Percentiles rank a stretch among this genome's conserved stretches.
Evolutionary conservation across 2,113 vertebrate species (phyloP).

Genomic region (Taurulus bubalis): DNA sequence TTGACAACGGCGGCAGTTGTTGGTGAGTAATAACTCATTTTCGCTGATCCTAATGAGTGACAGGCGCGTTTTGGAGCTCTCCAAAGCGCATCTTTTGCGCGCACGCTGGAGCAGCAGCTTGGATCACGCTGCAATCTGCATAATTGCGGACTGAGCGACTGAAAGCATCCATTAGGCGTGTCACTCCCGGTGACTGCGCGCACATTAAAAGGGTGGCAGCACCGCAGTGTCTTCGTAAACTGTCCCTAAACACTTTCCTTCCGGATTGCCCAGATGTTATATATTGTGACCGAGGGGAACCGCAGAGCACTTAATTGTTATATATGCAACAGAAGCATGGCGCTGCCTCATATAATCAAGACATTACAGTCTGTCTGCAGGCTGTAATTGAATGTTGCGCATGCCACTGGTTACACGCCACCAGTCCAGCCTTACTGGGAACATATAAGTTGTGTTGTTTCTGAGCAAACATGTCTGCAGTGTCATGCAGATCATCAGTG

Average conservation of each 20-base stretch:
- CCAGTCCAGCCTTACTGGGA: neutral
- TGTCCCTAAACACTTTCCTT: constrained; percentile 42
- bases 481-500: neutral
- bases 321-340: constrained; percentile 18
- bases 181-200: constrained; percentile 22
- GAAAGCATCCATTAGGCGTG: constrained; percentile 55
- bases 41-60: neutral
- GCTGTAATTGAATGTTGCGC: constrained; percentile 28
- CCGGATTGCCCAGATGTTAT: constrained; percentile 24
- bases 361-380: constrained; percentile 19
- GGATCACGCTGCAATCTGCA: constrained; percentile 13
- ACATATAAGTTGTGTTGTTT: neutral
- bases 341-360: constrained; percentile 18
- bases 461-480: neutral
- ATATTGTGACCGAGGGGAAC: constrained; percentile 35
- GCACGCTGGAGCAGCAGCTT: neutral
- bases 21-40: constrained; percentile 61
- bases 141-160: constrained; percentile 35
- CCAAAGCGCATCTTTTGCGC: constrained; percentile 46
- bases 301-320: constrained; percentile 29
- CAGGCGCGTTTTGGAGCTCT: constrained; percentile 13
- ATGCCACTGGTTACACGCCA: constrained; percentile 5
- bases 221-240: constrained; percentile 35
- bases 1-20: constrained; percentile 40
- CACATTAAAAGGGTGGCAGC: constrained; percentile 24